phyloP scores from a whole-genome alignment of 2,888 invertebrate species.

The Lithophane socia region DNA sequence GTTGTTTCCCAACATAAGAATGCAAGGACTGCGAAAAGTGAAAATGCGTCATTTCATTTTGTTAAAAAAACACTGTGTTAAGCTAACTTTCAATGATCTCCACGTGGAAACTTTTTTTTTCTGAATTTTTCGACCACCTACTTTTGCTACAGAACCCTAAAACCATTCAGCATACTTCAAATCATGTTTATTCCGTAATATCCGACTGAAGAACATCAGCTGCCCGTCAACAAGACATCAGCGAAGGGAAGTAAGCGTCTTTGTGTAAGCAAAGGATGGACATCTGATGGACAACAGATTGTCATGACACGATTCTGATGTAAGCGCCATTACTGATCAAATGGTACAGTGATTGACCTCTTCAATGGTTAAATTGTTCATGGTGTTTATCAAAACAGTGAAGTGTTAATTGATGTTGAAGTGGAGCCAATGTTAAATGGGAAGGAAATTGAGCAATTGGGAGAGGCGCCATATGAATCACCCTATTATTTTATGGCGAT shows the following conservation, averaged over 20 bases:
- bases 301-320: conserved; percentile 22
- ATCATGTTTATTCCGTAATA: conserved; percentile 27
- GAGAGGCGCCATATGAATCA: conserved; percentile 26
- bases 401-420: conserved; percentile 37
- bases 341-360: conserved; percentile 33
- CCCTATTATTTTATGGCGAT: not conserved
- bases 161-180: not conserved
- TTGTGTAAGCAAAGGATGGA: conserved; percentile 1
- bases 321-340: conserved; percentile 12
- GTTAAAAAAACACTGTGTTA: too few relatives aligned
- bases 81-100: too few relatives aligned
- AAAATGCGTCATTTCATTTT: too few relatives aligned
- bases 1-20: too few relatives aligned
- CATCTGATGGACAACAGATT: conserved; percentile 27
- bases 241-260: not conserved
- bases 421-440: conserved; percentile 29
- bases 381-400: conserved; percentile 7
- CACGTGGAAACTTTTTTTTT: too few relatives aligned
- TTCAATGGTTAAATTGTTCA: conserved; percentile 6
- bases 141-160: conserved; percentile 2
- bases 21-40: too few relatives aligned
- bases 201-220: conserved; percentile 23
- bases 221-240: conserved; percentile 41
- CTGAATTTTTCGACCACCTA: not conserved
- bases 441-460: conserved; percentile 24